Evolutionary conservation across 2,113 vertebrate genomes (phyloP).

Genomic region (Rhizomys pruinosus): DNA sequence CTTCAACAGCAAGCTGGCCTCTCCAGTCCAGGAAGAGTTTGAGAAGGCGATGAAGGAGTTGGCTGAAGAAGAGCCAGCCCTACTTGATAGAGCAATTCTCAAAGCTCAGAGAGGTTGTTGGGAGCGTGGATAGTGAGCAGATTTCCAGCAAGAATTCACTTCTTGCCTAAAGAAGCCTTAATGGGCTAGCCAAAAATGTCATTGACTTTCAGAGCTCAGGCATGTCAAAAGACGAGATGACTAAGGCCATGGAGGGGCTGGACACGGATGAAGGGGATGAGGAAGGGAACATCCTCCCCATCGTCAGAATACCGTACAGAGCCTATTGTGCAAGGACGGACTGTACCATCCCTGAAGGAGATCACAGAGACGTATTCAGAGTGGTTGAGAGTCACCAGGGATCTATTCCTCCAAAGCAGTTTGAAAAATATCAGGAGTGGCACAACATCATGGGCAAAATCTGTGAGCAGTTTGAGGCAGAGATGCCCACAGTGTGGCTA

Average conservation of each 20-base stretch:
- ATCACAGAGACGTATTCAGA: conserved; percentile 96
- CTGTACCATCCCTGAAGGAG: conserved; percentile 96
- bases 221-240: conserved; percentile 93
- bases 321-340: conserved; percentile 95
- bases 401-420: conserved; percentile 88
- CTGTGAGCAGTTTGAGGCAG: conserved; percentile 92
- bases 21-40: conserved; percentile 93
- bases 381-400: conserved; percentile 91
- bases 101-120: conserved; percentile 92
- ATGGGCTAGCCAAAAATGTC: conserved; percentile 94
- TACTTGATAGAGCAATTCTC: conserved; percentile 95
- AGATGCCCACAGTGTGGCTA: conserved; percentile 79
- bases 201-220: conserved; percentile 92
- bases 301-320: conserved; percentile 98
- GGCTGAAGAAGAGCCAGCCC: conserved; percentile 94
- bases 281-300: conserved; percentile 91
- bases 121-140: conserved; percentile 94
- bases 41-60: conserved; percentile 94
- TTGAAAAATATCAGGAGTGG: conserved; percentile 91
- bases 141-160: conserved; percentile 95
- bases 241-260: conserved; percentile 92
- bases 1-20: conserved; percentile 93
- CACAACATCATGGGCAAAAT: conserved; percentile 92
- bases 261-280: conserved; percentile 89
- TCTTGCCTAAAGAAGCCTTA: conserved; percentile 94